Conservation (phyloP, 1,140 invertebrate genomes). For the Rhyacophila brunnea region DNA sequence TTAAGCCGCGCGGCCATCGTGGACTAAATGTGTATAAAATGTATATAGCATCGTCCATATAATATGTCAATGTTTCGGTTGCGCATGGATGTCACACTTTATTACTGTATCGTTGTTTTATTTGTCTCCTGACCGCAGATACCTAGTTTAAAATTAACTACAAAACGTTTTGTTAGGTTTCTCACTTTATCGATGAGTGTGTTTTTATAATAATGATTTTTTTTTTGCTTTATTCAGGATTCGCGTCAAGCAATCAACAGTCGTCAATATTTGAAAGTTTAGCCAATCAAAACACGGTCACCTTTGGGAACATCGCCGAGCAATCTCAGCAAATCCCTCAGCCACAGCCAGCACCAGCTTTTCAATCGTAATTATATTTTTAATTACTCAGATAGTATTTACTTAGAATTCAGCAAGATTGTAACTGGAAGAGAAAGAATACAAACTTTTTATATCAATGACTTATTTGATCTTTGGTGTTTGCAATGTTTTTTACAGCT, state of each 20-base stretch:
- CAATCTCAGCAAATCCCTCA: slow-evolving; percentile 40
- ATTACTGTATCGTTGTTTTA: too few species aligned
- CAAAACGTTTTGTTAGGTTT: too few species aligned
- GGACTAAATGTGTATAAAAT: too few species aligned
- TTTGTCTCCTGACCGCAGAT: too few species aligned
- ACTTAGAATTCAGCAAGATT: neutral
- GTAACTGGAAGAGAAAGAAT: neutral
- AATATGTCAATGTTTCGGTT: too few species aligned
- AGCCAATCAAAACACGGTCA: slow-evolving; percentile 51
- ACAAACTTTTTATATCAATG: neutral
- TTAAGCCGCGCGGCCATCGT: too few species aligned
- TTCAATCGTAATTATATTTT: slow-evolving; percentile 1
- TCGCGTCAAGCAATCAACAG: slow-evolving; percentile 42
- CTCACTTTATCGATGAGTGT: too few species aligned
- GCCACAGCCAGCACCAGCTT: slow-evolving; percentile 33
- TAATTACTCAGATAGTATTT: neutral
- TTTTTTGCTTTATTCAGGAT: slow-evolving; percentile 37
- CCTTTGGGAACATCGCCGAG: slow-evolving; percentile 52
- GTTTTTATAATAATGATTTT: too few species aligned
- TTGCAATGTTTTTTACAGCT: neutral
- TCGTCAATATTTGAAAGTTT: slow-evolving; percentile 50
- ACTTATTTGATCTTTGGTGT: neutral
- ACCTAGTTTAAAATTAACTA: too few species aligned
- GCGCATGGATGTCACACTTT: too few species aligned
- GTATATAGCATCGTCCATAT: too few species aligned